A percentile compares a stretch with the other conserved stretches of the same genome.
Evolutionary conservation across 2,797 vertebrate genomes (phyloP).

Genomic region (Perdix hodgsoniae): DNA sequence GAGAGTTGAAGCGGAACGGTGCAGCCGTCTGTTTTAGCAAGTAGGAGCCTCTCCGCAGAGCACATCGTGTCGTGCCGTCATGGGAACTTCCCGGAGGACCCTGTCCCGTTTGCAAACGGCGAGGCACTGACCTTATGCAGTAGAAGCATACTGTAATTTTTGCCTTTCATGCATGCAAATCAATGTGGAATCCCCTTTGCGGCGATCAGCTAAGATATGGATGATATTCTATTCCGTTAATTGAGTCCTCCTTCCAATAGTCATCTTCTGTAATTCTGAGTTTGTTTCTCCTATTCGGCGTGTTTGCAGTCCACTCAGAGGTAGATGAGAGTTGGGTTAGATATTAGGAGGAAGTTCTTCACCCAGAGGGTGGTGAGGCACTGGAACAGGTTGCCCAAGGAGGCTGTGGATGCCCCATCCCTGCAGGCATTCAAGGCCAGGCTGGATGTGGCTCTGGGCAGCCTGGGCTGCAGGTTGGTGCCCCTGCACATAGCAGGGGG

Average conservation of each 20-base stretch:
- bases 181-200: accelerated
- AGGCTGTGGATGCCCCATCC: too few species aligned
- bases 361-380: too few species aligned
- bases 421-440: too few species aligned
- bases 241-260: neutral
- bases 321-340: neutral
- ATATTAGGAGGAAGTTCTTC: too few species aligned
- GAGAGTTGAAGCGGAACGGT: neutral
- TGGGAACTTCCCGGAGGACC: neutral
- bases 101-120: neutral
- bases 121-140: neutral
- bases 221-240: neutral
- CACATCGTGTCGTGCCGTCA: neutral
- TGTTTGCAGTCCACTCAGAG: neutral
- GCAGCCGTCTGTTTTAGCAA: neutral
- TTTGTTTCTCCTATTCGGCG: neutral
- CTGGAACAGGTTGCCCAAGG: too few species aligned
- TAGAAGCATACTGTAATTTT: neutral
- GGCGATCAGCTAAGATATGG: neutral
- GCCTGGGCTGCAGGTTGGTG: too few species aligned
- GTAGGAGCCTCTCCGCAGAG: neutral
- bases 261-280: neutral
- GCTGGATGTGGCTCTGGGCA: too few species aligned
- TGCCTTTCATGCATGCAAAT: neutral
- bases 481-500: too few species aligned